Base-by-base conservation (phyloP, 2,797 vertebrate species). In the Semotilus atromaculatus region DNA sequence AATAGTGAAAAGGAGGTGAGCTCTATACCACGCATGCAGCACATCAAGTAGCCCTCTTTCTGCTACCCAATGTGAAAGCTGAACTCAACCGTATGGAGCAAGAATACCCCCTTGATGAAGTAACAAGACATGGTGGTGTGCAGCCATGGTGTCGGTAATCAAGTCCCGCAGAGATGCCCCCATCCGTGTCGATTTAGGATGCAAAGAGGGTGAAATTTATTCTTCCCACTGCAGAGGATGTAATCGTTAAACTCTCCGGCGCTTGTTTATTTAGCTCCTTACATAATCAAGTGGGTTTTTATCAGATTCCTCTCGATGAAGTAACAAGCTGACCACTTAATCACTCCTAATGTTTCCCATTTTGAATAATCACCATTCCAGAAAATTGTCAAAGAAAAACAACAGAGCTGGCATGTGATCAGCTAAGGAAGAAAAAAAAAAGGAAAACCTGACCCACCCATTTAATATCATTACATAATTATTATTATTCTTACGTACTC, bases 81-180 rank as follows among this genome's bases (percentile, higher is more conserved):
- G 77, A 88, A 48, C 81, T 90, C 0, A 75, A 88, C 0, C 1
- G 68, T 1, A 87, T 84, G 83, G 83, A 90, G 31, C 87, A n/a
- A 79, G 76, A 71, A 87, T 16, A 5, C 23, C 36, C 82, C 4
- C 83, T 80, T 38, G 78, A 88, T 26, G 83, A 84, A 60, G 78
- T 82, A 21, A 88, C 86, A 14, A 60, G 21, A 77, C 80, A 34
- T 72, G 78, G 29, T 85, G 85, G 85, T 81, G 77, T 14, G 71
- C 76, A 1, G 48, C 78, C 8, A 82, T 86, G 88, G 72, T 86
- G 76, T 73, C 4, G 1, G 74, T 43, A 77, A 77, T 77, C 36
- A 62, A 38, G 75, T 60, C 55, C 55, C 0, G 5, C 40, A 4
- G 36, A 77, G 75, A 62, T 11, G 21, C 75, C 36, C 29, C 23